Base-by-base conservation (phyloP, 1,140 invertebrate species). In the Drosophila prosaltans region DNA sequence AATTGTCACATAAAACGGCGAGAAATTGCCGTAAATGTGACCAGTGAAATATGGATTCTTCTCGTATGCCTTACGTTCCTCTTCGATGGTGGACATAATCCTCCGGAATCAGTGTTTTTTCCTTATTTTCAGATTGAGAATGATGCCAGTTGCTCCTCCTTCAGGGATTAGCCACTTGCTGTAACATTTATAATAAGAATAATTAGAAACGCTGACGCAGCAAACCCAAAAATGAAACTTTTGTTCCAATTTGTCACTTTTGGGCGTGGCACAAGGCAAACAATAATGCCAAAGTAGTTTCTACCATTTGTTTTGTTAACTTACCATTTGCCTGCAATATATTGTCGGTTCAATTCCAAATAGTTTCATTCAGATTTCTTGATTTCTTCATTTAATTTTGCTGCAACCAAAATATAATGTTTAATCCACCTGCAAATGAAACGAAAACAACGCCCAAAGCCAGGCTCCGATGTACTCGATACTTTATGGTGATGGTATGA, bases 1-100 rank as follows among this genome's bases (percentile, higher is more conserved):
- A 69, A 97, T 95, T 1, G 95, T 94, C 66, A 96, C 94, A 93
- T 97, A 97, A 92, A 97, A 97, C 21, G 95, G 93, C 16, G 95
- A 94, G 68, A 94, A 96, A 91, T 96, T 95, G 61, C 94, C 93
- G 92, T 94, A 95, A 66, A 95, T 93, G 77, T 94, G 93, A 71
- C 94, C 93, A 58, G 93, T 93, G 74, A 94, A 95, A 75, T 94
- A 94, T 57, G 95, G 95, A 93, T 95, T 96, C 72, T 95, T 94
- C 90, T 93, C 92, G 89, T 95, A 96, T 66, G 93, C 94, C n/a
- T 93, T 92, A 71, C 94, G 93, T 70, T 96, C 95, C 79, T 94
- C 84, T 81, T 89, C 94, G 93, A 95, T 93, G 93, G 94, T 94
- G 85, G 94, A 94, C 94, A 95, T 95, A 89, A 84, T 90, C 81